A percentile compares a stretch with the other conserved stretches of the same genome.
Evolutionary conservation across 2,888 invertebrate species (phyloP).

Genomic region (Calameuta filiformis): DNA sequence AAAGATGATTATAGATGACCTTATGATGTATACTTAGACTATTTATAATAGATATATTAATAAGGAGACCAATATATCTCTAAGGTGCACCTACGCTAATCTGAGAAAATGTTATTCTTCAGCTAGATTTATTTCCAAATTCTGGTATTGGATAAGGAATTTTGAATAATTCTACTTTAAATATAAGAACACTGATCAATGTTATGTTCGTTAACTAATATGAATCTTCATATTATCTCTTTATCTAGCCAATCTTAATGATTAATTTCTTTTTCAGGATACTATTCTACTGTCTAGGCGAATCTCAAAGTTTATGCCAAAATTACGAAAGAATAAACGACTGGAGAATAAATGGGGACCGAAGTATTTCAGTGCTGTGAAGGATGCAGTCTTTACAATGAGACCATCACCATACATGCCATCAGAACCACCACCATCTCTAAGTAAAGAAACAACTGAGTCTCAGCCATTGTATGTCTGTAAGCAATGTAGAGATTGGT

Average conservation of each 20-base stretch:
- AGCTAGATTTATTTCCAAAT: slow-evolving; percentile 7
- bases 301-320: slow-evolving; percentile 32
- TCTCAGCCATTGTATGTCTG: slow-evolving; percentile 40
- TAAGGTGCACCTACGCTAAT: slow-evolving; percentile 13
- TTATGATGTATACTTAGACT: slow-evolving; percentile 12
- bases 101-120: slow-evolving; percentile 6
- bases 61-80: background rate
- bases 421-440: slow-evolving; percentile 40
- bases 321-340: slow-evolving; percentile 45
- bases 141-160: background rate
- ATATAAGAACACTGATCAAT: background rate
- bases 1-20: slow-evolving; percentile 4
- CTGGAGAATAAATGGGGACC: slow-evolving; percentile 42
- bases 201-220: background rate
- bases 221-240: background rate
- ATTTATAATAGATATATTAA: background rate
- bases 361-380: slow-evolving; percentile 47
- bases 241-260: background rate
- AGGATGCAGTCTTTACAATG: slow-evolving; percentile 49
- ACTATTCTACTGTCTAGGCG: background rate
- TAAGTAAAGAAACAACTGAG: slow-evolving; percentile 34
- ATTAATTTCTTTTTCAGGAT: background rate
- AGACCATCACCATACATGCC: slow-evolving; percentile 44
- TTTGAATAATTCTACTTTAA: background rate
- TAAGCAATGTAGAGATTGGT: slow-evolving; percentile 57